Evolutionary conservation across 1,140 invertebrate species (phyloP).

Genomic region (Formica selysi): DNA sequence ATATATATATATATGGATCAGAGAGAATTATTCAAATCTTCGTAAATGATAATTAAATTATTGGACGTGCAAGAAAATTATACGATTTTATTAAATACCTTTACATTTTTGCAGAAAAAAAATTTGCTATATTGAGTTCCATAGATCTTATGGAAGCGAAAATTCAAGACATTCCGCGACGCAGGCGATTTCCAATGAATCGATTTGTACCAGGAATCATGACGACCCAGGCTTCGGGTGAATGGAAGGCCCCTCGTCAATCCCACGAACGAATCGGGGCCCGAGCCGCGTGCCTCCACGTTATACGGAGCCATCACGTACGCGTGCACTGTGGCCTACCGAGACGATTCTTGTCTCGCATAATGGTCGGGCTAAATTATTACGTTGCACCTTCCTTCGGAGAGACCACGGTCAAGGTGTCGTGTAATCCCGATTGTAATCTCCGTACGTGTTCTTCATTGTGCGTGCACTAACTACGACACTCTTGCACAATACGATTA

Average conservation of each 20-base stretch:
- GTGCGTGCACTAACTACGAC: not conserved
- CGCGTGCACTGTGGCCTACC: constrained; percentile 58
- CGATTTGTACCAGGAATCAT: constrained; percentile 79
- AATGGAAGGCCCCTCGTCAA: constrained; percentile 77
- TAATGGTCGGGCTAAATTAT: constrained; percentile 71
- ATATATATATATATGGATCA: constrained; percentile 17
- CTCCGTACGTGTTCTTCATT: constrained; percentile 56
- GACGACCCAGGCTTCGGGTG: constrained; percentile 66
- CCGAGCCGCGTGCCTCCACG: constrained; percentile 81
- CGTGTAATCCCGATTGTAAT: constrained; percentile 65
- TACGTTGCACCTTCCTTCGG: constrained; percentile 51
- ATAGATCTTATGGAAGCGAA: constrained; percentile 10
- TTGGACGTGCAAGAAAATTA: not conserved
- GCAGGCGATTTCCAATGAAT: constrained; percentile 79
- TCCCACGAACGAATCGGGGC: constrained; percentile 71
- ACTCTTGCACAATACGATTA: constrained; percentile 41
- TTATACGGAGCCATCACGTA: constrained; percentile 70
- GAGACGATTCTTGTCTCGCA: constrained; percentile 74
- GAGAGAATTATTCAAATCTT: not conserved
- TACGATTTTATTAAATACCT: not conserved
- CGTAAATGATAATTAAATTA: not conserved
- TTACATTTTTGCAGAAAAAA: not conserved
- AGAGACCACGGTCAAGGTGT: constrained; percentile 59
- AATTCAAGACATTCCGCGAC: constrained; percentile 74
- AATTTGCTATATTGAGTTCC: constrained; percentile 1